Evolutionary conservation across 37 sponge, comb jelly and placozoan genomes (phyloP), one percentile per base, ranked within the genome.

Genomic region (Mnemiopsis leidyi): DNA sequence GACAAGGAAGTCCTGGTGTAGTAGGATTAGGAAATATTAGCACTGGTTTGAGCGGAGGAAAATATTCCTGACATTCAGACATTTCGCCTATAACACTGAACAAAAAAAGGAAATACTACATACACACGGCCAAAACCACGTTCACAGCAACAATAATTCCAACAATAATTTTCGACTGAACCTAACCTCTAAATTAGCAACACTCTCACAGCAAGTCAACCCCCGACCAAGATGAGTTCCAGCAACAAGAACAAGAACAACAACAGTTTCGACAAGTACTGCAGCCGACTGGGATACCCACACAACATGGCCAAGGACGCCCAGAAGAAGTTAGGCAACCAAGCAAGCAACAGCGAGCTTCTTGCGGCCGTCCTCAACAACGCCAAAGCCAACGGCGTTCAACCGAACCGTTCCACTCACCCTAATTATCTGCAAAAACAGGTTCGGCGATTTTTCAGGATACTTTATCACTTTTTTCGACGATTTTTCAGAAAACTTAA

Each of bases 181-280:
- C n/a, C n/a, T n/a, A n/a, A n/a, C n/a, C n/a, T n/a, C n/a, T n/a
- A n/a, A n/a, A n/a, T n/a, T n/a, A n/a, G n/a, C n/a, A n/a, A n/a
- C n/a, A n/a, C n/a, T n/a, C n/a, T n/a, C n/a, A n/a, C n/a, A n/a
- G n/a, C n/a, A n/a, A n/a, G n/a, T n/a, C n/a, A n/a, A n/a, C n/a
- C n/a, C 23, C 23, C 7, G 25, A 3, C 73, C 23, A 67, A 67
- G 68, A 71, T 71, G 73, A 71, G 73, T 28, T 48, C 61, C 61
- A 48, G 61, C 61, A 48, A 48, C 61, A 48, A 48, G 9, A 48
- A 48, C 61, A 48, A 48, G 61, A 48, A 48, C 61, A 77, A 32
- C 79, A 77, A 32, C 79, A 77, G 36, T 18, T 77, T 77, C 79
- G 79, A 77, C 79, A 77, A 77, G 79, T 77, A 77, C 79, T 77